A percentile compares a stretch with the other conserved stretches of the same genome.
These are phyloP conservation scores for Geotrypetes seraphini DNA, from an alignment of 2,797 vertebrate genomes.

Conservation along the genomic window DNA sequence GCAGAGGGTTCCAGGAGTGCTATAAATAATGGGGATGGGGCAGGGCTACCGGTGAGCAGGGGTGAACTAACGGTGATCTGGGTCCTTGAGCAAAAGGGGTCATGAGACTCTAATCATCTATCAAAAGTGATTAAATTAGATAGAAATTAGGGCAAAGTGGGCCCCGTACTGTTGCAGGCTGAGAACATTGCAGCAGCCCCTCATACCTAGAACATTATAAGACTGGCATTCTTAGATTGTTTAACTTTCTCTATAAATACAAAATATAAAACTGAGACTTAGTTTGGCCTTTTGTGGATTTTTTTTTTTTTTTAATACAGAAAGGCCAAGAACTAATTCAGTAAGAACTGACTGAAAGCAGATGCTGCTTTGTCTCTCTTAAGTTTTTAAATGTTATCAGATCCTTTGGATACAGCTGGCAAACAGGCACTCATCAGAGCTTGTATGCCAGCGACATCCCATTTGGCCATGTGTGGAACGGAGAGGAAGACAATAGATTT, in stretches of 20 bases:
- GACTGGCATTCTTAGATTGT: conserved; percentile 4
- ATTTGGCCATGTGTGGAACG: neutral
- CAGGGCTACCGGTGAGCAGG: too few relatives aligned
- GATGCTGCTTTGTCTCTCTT: conserved; percentile 19
- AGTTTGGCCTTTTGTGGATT: conserved; percentile 1
- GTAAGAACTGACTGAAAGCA: conserved; percentile 27
- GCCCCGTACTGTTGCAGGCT: too few relatives aligned
- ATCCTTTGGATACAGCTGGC: conserved; percentile 35
- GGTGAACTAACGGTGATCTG: too few relatives aligned
- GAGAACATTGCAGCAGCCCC: too few relatives aligned
- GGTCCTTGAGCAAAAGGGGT: too few relatives aligned
- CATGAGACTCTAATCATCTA: too few relatives aligned
- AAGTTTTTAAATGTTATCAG: conserved; percentile 40
- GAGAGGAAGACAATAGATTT: conserved; percentile 9
- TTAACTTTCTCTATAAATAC: conserved; percentile 1
- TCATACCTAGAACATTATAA: neutral
- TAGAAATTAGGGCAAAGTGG: too few relatives aligned
- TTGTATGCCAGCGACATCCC: neutral
- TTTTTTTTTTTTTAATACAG: neutral
- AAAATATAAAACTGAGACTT: neutral
- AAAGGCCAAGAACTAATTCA: conserved; percentile 4
- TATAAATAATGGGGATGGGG: too few relatives aligned
- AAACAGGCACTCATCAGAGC: neutral
- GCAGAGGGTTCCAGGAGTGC: too few relatives aligned
- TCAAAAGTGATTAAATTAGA: too few relatives aligned